Evolutionary conservation across 1,140 invertebrate genomes (phyloP), one percentile per base, ranked within the genome.

Genomic region (Dryas iulia): DNA sequence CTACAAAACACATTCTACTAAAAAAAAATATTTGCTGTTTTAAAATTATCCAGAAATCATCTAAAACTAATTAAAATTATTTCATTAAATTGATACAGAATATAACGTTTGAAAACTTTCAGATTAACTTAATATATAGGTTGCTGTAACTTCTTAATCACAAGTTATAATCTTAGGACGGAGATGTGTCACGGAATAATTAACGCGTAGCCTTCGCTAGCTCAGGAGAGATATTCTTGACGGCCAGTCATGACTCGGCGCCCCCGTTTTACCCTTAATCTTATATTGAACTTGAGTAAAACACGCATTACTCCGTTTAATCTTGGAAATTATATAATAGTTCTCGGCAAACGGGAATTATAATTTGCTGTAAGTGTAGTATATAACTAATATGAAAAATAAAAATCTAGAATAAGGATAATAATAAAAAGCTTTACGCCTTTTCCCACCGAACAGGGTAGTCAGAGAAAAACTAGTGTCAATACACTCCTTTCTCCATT

Each of bases 141-240:
- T 18, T 10, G 39, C 18, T 47, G 14, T 47, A 47, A 47, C 7
- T 10, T 47, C 39, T 47, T 47, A 47, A 47, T 47, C 18, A 47
- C 39, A 21, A 21, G 39, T 47, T 31, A 47, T 47, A 21, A 47
- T 47, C 39, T 47, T 47, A 47, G 14, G 14, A 47, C 18, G 18
- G 18, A 47, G 39, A 18, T 47, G 39, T 47, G 14, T 47, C 39
- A 47, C 14, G 39, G 39, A 47, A 47, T 47, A 47, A 47, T 47
- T 47, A 47, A 21, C 6, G 39, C 39, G 39, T 21, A 47, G 24
- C 25, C 35, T n/a, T 26, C 25, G 26, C 18, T 30, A 47, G n/a
- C 59, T 18, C 2, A 30, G 4, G 35, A 26, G 25, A 62, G 59
- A 62, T 53, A 26, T 62, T 33, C 59, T 62, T 62, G 59, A 62